Conservation (phyloP, 2,113 vertebrate genomes). For the Ursus arctos region DNA sequence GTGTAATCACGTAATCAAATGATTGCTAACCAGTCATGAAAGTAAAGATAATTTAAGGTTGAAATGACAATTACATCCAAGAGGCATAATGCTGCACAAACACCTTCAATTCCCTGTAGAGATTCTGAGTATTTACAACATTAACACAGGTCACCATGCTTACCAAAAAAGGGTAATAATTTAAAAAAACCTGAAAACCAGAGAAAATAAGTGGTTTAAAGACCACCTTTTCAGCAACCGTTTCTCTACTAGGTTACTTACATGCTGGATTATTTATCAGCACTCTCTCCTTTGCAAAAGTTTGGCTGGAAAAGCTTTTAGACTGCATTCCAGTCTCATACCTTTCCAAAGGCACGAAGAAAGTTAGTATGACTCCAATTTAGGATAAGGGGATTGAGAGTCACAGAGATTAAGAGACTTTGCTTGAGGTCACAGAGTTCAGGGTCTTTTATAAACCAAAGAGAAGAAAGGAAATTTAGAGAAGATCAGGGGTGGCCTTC, state of each 20-base stretch:
- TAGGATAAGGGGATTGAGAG: neutral
- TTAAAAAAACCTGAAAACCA: neutral
- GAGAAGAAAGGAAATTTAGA: neutral
- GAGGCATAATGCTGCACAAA: constrained; percentile 27
- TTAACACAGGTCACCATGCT: constrained; percentile 10
- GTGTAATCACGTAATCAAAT: constrained; percentile 60
- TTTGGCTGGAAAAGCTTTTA: neutral
- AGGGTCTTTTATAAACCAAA: constrained; percentile 45
- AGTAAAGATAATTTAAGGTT: constrained; percentile 74
- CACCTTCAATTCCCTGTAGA: constrained; percentile 59
- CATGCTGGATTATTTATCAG: neutral
- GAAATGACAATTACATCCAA: constrained; percentile 62
- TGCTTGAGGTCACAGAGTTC: neutral
- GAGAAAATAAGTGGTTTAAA: constrained; percentile 7
- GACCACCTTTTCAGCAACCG: neutral
- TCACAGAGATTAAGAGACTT: neutral
- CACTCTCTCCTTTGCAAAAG: neutral
- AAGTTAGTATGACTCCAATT: neutral
- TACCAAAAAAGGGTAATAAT: neutral
- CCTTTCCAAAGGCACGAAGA: neutral
- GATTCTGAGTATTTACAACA: constrained; percentile 20
- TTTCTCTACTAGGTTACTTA: neutral
- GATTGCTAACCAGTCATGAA: constrained; percentile 65
- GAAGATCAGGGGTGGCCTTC: neutral
- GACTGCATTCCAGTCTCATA: neutral